phyloP scores from a whole-genome alignment of 2,113 vertebrate species.

The Ranitomeya imitator region DNA sequence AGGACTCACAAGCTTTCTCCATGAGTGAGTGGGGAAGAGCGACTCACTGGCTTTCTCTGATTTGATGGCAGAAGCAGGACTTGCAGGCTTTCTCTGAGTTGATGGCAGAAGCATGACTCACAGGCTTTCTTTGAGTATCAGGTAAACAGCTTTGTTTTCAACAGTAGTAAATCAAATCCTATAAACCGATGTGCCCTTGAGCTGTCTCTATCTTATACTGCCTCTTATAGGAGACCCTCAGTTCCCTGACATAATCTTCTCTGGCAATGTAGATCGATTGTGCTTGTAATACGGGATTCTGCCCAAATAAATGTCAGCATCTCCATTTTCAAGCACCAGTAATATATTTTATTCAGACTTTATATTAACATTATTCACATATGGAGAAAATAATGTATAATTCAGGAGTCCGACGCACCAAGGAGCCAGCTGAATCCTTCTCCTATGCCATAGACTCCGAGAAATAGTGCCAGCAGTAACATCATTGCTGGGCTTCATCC shows the following conservation, averaged over 20 bases:
- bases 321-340: slow-evolving; percentile 6
- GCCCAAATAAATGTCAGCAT: slow-evolving; percentile 21
- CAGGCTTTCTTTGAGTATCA: too few relatives aligned
- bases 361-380: slow-evolving; percentile 1
- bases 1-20: too few relatives aligned
- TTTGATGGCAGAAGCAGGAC: too few relatives aligned
- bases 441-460: slow-evolving; percentile 3
- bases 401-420: slow-evolving; percentile 4
- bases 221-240: neutral
- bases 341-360: slow-evolving; percentile 13
- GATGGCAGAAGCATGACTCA: too few relatives aligned
- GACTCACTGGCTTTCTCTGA: too few relatives aligned
- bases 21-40: too few relatives aligned
- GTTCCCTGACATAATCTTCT: neutral
- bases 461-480: neutral
- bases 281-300: neutral
- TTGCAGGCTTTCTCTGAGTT: too few relatives aligned
- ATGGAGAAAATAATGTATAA: slow-evolving; percentile 30
- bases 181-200: too few relatives aligned
- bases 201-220: too few relatives aligned
- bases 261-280: neutral
- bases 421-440: slow-evolving; percentile 7
- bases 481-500: slow-evolving; percentile 2
- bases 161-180: too few relatives aligned
- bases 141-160: neutral